phyloP scores from a whole-genome alignment of 2,797 vertebrate species.

The Gymnothorax reevesii region DNA sequence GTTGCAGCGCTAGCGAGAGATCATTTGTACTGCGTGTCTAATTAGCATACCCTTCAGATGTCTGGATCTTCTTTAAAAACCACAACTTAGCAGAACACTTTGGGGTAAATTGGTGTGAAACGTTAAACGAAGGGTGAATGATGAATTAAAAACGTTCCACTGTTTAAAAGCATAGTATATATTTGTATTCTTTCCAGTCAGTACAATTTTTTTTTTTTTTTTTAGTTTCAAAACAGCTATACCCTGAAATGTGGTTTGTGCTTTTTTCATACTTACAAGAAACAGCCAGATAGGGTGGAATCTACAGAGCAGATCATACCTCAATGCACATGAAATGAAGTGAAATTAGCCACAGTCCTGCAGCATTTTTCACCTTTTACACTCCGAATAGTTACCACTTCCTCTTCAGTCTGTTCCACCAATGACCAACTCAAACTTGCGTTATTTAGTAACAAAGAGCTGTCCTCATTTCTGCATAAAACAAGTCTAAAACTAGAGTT shows the following conservation, averaged over 20 bases:
- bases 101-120: constrained; percentile 63
- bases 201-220: neutral
- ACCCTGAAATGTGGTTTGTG: neutral
- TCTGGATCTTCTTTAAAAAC: constrained; percentile 64
- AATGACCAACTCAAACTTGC: constrained; percentile 72
- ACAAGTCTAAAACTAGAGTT: too few relatives aligned
- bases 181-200: neutral
- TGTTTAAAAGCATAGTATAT: neutral
- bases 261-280: constrained; percentile 12
- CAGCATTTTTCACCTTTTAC: constrained; percentile 67
- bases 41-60: constrained; percentile 80
- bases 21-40: constrained; percentile 81
- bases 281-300: neutral
- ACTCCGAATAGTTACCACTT: constrained; percentile 72
- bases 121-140: constrained; percentile 35
- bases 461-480: constrained; percentile 44
- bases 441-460: constrained; percentile 38
- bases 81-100: constrained; percentile 60
- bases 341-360: constrained; percentile 66
- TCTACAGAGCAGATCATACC: constrained; percentile 18
- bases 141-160: constrained; percentile 36
- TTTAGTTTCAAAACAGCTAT: neutral
- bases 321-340: constrained; percentile 53
- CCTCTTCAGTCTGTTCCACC: constrained; percentile 69
- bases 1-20: constrained; percentile 77